Percentiles rank a stretch among this genome's conserved stretches.
phyloP scores from a whole-genome alignment of 2,797 vertebrate genomes.

The Chaetodon trifasciatus region DNA sequence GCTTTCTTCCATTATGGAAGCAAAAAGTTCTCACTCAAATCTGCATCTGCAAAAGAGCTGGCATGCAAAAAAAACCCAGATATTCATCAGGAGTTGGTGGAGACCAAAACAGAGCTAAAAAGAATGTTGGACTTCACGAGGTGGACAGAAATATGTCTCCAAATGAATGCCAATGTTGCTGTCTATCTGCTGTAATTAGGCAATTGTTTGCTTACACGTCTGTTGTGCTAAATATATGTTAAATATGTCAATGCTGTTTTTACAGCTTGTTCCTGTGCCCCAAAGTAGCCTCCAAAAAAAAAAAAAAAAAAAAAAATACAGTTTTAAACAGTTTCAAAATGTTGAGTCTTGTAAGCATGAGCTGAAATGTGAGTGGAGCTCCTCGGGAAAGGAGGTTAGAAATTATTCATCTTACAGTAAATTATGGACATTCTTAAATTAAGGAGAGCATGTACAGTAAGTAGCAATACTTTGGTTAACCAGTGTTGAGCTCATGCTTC shows the following conservation, averaged over 20 bases:
- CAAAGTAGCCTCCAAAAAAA: background rate
- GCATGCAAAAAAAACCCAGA: background rate
- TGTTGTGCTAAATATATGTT: background rate
- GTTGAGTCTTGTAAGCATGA: background rate
- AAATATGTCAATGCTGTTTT: background rate
- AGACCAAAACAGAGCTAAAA: slow-evolving; percentile 5
- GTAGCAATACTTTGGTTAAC: background rate
- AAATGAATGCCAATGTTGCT: background rate
- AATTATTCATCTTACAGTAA: too few relatives aligned
- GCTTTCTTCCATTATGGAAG: slow-evolving; percentile 5
- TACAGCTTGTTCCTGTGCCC: background rate
- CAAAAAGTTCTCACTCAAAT: background rate
- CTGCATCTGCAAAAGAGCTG: background rate
- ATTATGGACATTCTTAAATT: background rate
- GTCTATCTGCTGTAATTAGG: background rate
- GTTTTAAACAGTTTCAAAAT: background rate
- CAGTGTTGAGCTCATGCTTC: background rate
- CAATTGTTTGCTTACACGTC: background rate
- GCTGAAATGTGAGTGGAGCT: background rate
- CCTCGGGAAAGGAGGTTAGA: background rate
- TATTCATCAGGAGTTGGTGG: background rate
- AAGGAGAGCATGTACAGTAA: background rate
- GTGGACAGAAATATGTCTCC: background rate
- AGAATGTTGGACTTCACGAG: background rate
- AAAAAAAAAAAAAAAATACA: background rate